Conservation (phyloP, 1,140 invertebrate genomes). For the Drosophila sp. region DNA sequence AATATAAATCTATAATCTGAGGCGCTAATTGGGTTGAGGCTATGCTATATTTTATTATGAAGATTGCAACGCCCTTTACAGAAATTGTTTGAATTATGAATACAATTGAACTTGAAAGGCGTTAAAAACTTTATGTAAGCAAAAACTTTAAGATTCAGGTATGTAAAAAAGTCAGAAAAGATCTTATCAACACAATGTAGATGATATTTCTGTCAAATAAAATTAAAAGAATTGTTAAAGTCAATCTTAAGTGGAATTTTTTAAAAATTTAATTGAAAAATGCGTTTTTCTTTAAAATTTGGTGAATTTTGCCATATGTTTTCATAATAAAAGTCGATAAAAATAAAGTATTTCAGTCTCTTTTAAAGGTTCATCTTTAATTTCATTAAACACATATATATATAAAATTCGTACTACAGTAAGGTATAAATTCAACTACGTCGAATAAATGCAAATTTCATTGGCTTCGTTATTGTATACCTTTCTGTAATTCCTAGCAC, state of each 20-base stretch:
- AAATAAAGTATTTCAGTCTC: too few relatives aligned
- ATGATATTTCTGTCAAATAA: too few relatives aligned
- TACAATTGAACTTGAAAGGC: constrained; percentile 32
- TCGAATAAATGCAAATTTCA: constrained; percentile 2
- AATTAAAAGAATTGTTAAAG: too few relatives aligned
- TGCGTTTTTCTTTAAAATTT: too few relatives aligned
- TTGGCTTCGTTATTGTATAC: neutral
- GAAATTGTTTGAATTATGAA: neutral
- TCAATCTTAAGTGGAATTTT: too few relatives aligned
- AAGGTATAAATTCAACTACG: neutral
- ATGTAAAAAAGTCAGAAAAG: too few relatives aligned
- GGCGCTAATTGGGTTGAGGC: constrained; percentile 29
- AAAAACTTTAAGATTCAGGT: too few relatives aligned
- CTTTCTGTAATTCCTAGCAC: neutral
- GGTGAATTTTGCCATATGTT: too few relatives aligned
- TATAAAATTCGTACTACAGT: neutral
- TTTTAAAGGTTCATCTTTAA: too few relatives aligned
- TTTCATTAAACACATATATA: too few relatives aligned
- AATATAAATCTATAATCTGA: constrained; percentile 11
- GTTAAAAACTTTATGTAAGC: constrained; percentile 3
- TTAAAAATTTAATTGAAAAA: too few relatives aligned
- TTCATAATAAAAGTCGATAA: too few relatives aligned
- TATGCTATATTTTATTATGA: constrained; percentile 14
- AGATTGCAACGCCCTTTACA: constrained; percentile 24
- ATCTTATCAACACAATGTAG: neutral